Evolutionary conservation across 2,797 vertebrate genomes (phyloP).

Genomic region (Paguma larvata): DNA sequence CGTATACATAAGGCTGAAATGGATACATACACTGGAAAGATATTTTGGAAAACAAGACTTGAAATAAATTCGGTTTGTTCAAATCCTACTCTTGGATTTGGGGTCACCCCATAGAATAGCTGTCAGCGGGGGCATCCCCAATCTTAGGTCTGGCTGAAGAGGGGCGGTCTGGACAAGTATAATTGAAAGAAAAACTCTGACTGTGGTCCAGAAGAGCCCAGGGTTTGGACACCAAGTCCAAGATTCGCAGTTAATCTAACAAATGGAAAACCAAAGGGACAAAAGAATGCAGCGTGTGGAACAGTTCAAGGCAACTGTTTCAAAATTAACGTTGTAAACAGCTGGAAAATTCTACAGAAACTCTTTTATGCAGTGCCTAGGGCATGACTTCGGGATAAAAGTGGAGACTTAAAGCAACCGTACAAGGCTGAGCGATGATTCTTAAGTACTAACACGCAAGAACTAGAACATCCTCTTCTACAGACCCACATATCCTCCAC

Average conservation of each 20-base stretch:
- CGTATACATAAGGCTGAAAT: not conserved
- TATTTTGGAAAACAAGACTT: conserved; percentile 35
- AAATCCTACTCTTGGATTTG: not conserved
- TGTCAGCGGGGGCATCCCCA: not conserved
- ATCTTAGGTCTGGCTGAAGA: not conserved
- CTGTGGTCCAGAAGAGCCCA: not conserved
- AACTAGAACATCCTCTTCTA: not conserved
- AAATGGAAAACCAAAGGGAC: not conserved
- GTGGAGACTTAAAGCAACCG: not conserved
- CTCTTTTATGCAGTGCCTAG: not conserved
- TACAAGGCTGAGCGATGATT: not conserved
- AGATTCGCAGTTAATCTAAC: not conserved
- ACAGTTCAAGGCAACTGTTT: not conserved
- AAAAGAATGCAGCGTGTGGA: not conserved
- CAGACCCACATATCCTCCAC: not conserved
- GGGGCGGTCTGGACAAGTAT: not conserved
- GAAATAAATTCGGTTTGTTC: not conserved
- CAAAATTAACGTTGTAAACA: conserved; percentile 31
- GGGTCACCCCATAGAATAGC: not conserved
- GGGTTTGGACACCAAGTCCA: not conserved
- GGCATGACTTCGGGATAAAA: not conserved
- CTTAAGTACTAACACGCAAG: not conserved
- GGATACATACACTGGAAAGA: not conserved
- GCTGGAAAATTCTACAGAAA: not conserved
- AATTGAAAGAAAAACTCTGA: not conserved